Conservation (phyloP, 1,140 invertebrate genomes). For the Pissodes strobi region DNA sequence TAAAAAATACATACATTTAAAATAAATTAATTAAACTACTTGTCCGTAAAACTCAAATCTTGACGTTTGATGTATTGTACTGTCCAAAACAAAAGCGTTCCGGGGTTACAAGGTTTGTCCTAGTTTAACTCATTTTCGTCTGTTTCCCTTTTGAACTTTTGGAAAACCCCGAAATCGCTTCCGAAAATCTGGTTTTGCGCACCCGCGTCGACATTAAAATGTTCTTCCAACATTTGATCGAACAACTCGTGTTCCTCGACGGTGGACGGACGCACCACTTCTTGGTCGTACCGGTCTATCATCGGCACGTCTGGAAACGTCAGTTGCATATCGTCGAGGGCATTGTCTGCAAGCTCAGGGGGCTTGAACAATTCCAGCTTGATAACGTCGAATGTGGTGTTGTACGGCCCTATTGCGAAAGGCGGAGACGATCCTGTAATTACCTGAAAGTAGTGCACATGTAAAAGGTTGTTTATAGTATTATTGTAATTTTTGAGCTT, state of each 20-base stretch:
- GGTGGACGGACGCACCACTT: neutral
- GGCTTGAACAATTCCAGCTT: neutral
- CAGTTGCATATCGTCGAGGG: neutral
- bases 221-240: conserved; percentile 11
- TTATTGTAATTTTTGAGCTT: neutral
- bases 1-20: too few relatives aligned
- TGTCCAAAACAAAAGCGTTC: too few relatives aligned
- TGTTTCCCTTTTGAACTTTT: neutral
- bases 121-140: too few relatives aligned
- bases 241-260: conserved; percentile 18
- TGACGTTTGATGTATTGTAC: too few relatives aligned
- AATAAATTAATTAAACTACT: too few relatives aligned
- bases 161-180: neutral
- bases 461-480: neutral
- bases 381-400: conserved; percentile 2
- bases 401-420: conserved; percentile 23
- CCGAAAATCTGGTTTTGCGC: neutral
- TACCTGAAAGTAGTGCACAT: conserved; percentile 12
- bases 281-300: neutral
- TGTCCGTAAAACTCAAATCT: too few relatives aligned
- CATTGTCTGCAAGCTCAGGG: neutral
- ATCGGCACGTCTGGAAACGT: conserved; percentile 1
- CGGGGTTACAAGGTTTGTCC: too few relatives aligned
- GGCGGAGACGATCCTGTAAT: conserved; percentile 17
- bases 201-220: neutral